A percentile compares a stretch with the other conserved stretches of the same genome.
Conservation (phyloP, 2,797 vertebrate species). For the Ctenosaura bakeri region DNA sequence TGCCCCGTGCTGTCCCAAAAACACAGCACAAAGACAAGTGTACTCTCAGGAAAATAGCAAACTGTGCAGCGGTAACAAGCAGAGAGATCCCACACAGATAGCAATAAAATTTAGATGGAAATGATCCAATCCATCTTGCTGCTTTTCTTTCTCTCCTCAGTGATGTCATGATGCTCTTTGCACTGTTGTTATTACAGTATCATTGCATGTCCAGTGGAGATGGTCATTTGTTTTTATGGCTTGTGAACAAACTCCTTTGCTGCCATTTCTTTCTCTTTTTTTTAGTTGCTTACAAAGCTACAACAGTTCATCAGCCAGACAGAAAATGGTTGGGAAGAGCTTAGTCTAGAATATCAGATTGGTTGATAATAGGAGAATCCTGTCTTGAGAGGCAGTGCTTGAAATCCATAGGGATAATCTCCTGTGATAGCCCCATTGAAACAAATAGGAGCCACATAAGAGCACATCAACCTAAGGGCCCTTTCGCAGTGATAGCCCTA, state of each 20-base stretch:
- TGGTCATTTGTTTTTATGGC: slow-evolving; percentile 46
- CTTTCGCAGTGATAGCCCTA: no score
- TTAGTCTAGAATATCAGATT: not conserved
- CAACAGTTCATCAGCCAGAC: not conserved
- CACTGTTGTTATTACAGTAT: slow-evolving; percentile 8
- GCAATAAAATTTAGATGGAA: slow-evolving; percentile 58
- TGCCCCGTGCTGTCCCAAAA: slow-evolving; percentile 63
- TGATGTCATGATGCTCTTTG: not conserved
- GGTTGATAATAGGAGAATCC: not conserved
- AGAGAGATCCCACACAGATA: slow-evolving; percentile 51
- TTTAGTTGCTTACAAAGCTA: slow-evolving; percentile 20
- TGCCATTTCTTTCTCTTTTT: not conserved
- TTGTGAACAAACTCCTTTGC: slow-evolving; percentile 9
- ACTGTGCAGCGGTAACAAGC: slow-evolving; percentile 45
- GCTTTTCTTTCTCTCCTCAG: slow-evolving; percentile 49
- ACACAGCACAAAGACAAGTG: slow-evolving; percentile 59
- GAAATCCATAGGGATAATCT: no score
- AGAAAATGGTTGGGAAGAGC: not conserved
- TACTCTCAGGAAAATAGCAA: slow-evolving; percentile 33
- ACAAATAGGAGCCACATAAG: not conserved
- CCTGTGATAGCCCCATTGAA: not conserved
- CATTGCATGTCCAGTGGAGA: slow-evolving; percentile 32
- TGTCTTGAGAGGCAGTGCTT: not conserved
- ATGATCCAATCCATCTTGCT: slow-evolving; percentile 54
- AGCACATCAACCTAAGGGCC: not conserved